Evolutionary conservation across 2,797 vertebrate genomes (phyloP).

Genomic region (Sebastes cheni): DNA sequence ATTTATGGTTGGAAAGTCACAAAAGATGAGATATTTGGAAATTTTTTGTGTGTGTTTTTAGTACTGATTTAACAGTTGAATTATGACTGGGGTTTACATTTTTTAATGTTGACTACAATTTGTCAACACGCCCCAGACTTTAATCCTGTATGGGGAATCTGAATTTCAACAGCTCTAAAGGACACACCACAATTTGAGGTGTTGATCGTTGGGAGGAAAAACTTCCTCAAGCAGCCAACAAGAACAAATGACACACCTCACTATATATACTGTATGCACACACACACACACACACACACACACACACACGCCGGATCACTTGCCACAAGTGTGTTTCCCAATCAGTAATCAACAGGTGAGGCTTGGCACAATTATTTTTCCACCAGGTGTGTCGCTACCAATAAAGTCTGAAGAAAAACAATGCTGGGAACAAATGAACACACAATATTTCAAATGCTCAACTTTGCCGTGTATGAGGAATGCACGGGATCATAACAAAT

Average conservation of each 20-base stretch:
- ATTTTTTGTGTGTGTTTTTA: neutral
- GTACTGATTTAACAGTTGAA: neutral
- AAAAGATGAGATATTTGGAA: neutral
- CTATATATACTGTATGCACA: neutral
- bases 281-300: too few species aligned
- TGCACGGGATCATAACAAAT: neutral
- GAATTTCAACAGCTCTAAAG: neutral
- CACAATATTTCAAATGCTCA: neutral
- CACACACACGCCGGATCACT: neutral
- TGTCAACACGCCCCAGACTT: neutral
- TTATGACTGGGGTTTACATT: neutral
- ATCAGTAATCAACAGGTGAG: constrained; percentile 20
- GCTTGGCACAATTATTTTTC: constrained; percentile 9
- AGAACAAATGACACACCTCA: neutral
- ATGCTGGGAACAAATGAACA: neutral
- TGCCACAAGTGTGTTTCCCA: constrained; percentile 9
- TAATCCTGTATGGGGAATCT: neutral
- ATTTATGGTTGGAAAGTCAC: neutral
- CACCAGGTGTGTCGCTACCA: constrained; percentile 6
- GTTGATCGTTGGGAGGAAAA: neutral
- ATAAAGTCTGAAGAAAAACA: neutral
- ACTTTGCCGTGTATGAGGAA: neutral
- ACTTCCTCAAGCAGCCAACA: neutral
- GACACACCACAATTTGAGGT: neutral
- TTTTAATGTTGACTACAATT: neutral